Evolutionary conservation across 2,113 vertebrate genomes (phyloP).

Genomic region (Pseudolaguvia tuberculata): DNA sequence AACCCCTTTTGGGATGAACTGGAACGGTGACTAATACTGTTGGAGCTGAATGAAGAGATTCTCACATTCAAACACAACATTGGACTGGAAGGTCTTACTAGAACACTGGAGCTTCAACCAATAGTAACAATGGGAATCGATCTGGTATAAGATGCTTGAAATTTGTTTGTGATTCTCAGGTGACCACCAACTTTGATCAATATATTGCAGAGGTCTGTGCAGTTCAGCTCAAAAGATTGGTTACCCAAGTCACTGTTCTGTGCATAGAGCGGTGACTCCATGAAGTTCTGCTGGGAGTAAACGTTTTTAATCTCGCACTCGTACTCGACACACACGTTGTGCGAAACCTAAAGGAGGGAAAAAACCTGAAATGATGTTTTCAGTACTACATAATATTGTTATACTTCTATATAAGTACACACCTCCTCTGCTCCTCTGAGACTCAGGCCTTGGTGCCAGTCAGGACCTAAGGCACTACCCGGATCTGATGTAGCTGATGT

Average conservation of each 20-base stretch:
- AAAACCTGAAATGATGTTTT: not conserved
- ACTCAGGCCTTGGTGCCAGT: conserved; percentile 85
- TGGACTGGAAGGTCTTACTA: too few species aligned
- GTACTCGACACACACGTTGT: conserved; percentile 80
- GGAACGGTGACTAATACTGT: too few species aligned
- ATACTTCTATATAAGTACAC: not conserved
- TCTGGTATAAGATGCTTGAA: too few species aligned
- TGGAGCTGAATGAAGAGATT: too few species aligned
- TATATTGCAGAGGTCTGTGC: not conserved
- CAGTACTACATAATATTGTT: not conserved
- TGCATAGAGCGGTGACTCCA: conserved; percentile 54
- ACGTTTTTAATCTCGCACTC: conserved; percentile 83
- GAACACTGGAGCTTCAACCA: too few species aligned
- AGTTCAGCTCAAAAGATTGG: not conserved
- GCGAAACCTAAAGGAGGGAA: conserved; percentile 67
- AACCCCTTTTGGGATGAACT: too few species aligned
- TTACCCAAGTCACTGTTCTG: conserved; percentile 55
- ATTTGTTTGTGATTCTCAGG: too few species aligned
- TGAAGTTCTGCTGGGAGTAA: conserved; percentile 73
- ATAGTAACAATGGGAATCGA: too few species aligned
- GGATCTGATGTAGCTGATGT: conserved; percentile 56
- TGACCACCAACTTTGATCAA: too few species aligned
- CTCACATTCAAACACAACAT: too few species aligned
- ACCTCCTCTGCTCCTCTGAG: conserved; percentile 83
- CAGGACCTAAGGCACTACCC: conserved; percentile 90